Percentiles rank a stretch among this genome's conserved stretches.
Evolutionary conservation across 23 tunicate species (phyloP).

Genomic region (Phallusia fumigata): DNA sequence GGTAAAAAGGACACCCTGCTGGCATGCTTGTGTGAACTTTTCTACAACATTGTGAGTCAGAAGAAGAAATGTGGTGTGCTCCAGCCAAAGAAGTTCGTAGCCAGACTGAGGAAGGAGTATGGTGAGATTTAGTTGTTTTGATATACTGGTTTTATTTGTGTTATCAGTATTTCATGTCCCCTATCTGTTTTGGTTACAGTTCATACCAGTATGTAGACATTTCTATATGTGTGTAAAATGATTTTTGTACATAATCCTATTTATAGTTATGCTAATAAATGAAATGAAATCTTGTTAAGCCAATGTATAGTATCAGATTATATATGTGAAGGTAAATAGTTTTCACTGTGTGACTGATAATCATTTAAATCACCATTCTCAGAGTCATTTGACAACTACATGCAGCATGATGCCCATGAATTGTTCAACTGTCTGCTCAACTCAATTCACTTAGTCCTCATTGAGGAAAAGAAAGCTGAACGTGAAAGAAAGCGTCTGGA

Average conservation of each 20-base stretch:
- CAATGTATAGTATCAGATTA: no score
- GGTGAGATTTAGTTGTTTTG: slow-evolving; percentile 33
- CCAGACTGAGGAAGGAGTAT: slow-evolving; percentile 88
- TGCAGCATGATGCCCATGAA: slow-evolving; percentile 99
- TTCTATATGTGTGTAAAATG: no score
- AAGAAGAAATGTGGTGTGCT: slow-evolving; percentile 77
- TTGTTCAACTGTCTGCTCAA: slow-evolving; percentile 93
- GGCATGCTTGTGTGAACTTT: slow-evolving; percentile 87
- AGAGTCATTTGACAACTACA: slow-evolving; percentile 98
- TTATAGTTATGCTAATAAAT: no score
- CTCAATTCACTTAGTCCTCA: slow-evolving; percentile 78
- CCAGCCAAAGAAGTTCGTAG: slow-evolving; percentile 94
- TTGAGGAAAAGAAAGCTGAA: slow-evolving; percentile 82
- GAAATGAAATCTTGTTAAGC: no score
- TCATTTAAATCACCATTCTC: no score
- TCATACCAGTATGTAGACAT: no score
- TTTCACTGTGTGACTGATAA: no score
- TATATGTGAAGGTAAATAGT: no score
- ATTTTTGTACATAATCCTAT: no score
- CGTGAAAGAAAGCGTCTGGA: slow-evolving; percentile 33
- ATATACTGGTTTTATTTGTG: no score
- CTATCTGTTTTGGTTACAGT: no score
- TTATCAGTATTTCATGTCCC: no score
- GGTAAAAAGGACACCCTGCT: slow-evolving; percentile 79
- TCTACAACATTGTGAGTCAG: slow-evolving; percentile 66